Percentiles rank a stretch among this genome's conserved stretches.
Conservation (phyloP, 2,797 vertebrate genomes). For the Morus bassanus region DNA sequence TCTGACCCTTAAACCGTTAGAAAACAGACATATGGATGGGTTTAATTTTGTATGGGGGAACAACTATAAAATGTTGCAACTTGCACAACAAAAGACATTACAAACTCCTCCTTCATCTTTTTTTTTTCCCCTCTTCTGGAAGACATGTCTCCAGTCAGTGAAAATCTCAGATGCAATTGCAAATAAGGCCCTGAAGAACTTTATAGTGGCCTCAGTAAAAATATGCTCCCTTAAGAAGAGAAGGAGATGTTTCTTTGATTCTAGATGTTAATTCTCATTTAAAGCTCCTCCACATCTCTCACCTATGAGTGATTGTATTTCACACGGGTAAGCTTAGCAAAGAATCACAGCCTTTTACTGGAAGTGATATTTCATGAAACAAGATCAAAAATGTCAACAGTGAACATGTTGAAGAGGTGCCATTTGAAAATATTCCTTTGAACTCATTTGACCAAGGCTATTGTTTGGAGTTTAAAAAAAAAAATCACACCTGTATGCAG, state of each 20-base stretch:
- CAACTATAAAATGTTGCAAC: background rate
- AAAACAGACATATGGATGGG: background rate
- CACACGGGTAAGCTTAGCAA: background rate
- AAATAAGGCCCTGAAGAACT: background rate
- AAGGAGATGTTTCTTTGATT: slow-evolving; percentile 37
- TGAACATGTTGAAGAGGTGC: slow-evolving; percentile 40
- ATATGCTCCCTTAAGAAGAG: background rate
- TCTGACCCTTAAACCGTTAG: background rate
- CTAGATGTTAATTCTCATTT: slow-evolving; percentile 47
- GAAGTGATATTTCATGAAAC: slow-evolving; percentile 55
- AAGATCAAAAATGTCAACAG: slow-evolving; percentile 66
- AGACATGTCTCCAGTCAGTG: background rate
- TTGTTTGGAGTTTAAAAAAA: background rate
- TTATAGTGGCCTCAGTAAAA: background rate
- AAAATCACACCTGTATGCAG: slow-evolving; percentile 75
- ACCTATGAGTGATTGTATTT: slow-evolving; percentile 24
- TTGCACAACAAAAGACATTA: background rate
- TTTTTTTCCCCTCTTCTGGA: background rate
- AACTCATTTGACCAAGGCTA: slow-evolving; percentile 71
- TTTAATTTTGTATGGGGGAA: background rate
- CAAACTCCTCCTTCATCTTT: background rate
- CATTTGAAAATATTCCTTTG: slow-evolving; percentile 66
- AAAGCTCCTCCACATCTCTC: slow-evolving; percentile 26
- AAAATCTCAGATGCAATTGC: background rate
- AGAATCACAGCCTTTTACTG: slow-evolving; percentile 47